Evolutionary conservation across 2,888 invertebrate genomes (phyloP).

Genomic region (Eilema griseolum): DNA sequence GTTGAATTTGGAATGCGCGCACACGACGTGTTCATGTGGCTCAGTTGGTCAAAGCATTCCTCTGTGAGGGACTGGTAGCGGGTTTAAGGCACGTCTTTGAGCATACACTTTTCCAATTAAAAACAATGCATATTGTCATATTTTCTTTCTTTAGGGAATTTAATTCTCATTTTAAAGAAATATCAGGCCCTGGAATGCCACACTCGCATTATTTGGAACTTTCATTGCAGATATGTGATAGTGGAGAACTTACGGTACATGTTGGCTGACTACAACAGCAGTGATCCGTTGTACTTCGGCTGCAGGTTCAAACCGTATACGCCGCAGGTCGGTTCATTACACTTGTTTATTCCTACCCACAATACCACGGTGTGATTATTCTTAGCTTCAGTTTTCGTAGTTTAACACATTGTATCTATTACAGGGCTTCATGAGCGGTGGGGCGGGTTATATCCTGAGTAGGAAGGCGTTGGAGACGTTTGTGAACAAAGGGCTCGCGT

Average conservation of each 20-base stretch:
- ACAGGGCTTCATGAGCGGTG: slow-evolving; percentile 96
- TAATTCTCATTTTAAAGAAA: too few relatives aligned
- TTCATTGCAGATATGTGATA: slow-evolving; percentile 92
- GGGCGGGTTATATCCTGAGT: slow-evolving; percentile 98
- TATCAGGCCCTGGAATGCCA: not conserved
- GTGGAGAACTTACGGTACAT: slow-evolving; percentile 98
- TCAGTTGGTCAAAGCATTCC: too few relatives aligned
- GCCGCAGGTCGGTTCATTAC: slow-evolving; percentile 75
- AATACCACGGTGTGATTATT: too few relatives aligned
- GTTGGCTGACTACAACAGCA: slow-evolving; percentile 91
- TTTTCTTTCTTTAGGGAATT: too few relatives aligned
- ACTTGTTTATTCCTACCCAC: not conserved
- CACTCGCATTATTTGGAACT: not conserved
- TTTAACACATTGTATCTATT: not conserved
- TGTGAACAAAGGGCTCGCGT: slow-evolving; percentile 91
- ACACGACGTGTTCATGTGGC: too few relatives aligned
- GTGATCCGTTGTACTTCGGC: slow-evolving; percentile 95
- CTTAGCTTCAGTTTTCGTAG: not conserved
- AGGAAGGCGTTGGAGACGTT: slow-evolving; percentile 92
- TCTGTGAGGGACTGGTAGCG: too few relatives aligned
- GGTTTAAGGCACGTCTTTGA: too few relatives aligned
- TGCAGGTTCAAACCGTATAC: slow-evolving; percentile 95
- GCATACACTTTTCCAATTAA: too few relatives aligned
- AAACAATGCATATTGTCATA: too few relatives aligned
- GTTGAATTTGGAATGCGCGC: too few relatives aligned